Evolutionary conservation across 2,888 invertebrate genomes (phyloP).

Genomic region (Aphodius sticticus): DNA sequence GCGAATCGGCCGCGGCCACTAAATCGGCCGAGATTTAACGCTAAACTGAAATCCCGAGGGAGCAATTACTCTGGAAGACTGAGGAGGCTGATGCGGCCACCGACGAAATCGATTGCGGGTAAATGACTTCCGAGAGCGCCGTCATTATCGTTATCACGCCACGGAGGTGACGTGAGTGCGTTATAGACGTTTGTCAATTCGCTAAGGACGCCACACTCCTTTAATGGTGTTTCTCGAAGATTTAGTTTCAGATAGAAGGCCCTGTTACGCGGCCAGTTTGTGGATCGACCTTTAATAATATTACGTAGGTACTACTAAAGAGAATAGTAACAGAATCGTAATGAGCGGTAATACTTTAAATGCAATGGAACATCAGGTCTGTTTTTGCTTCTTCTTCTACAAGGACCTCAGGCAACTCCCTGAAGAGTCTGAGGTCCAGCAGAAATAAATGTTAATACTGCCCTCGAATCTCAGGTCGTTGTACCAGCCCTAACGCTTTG

Average conservation of each 20-base stretch:
- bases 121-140: constrained; percentile 22
- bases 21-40: constrained; percentile 22
- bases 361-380: no score
- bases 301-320: no score
- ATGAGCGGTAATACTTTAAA: no score
- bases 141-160: constrained; percentile 19
- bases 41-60: constrained; percentile 22
- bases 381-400: no score
- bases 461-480: no score
- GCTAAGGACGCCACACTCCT: neutral
- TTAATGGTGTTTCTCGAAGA: neutral
- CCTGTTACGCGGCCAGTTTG: neutral
- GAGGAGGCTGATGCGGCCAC: constrained; percentile 10
- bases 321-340: no score
- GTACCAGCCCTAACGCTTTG: no score
- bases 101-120: constrained; percentile 13
- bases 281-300: no score
- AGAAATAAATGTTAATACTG: no score
- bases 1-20: neutral
- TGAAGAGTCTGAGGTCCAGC: no score
- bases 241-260: neutral
- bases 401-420: no score
- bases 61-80: constrained; percentile 17
- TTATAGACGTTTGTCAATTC: neutral
- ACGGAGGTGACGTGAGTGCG: neutral